Evolutionary conservation across 2,113 vertebrate species (phyloP).

Genomic region (Lepus americanus): DNA sequence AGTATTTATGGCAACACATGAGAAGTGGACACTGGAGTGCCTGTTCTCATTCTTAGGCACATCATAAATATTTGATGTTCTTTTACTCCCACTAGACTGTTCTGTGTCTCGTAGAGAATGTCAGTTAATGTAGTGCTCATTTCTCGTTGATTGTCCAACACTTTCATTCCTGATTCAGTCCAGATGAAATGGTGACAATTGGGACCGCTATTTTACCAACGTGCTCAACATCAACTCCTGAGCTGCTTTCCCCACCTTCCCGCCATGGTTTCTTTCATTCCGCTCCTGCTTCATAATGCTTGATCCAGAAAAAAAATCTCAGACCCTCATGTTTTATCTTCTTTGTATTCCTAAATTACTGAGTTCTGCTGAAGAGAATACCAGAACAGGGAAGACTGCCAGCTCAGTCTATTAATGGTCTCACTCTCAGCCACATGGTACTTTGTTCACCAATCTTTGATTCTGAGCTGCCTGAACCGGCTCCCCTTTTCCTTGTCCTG

Average conservation of each 20-base stretch:
- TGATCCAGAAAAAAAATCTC: neutral
- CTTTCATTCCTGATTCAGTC: neutral
- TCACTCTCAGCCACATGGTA: neutral
- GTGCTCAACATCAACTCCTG: neutral
- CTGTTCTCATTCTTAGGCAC: slow-evolving; percentile 13
- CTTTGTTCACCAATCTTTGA: neutral
- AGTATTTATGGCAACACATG: slow-evolving; percentile 20
- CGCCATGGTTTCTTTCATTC: neutral
- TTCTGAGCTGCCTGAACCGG: neutral
- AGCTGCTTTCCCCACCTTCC: neutral
- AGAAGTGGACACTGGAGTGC: neutral
- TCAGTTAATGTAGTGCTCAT: neutral
- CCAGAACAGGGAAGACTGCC: neutral
- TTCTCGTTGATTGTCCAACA: neutral
- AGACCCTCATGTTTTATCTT: neutral
- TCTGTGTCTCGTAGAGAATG: slow-evolving; percentile 19
- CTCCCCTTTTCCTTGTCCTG: neutral
- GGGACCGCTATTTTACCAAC: neutral
- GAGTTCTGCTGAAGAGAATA: neutral
- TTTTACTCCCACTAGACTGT: neutral
- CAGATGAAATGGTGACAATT: neutral
- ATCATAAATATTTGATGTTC: slow-evolving; percentile 1
- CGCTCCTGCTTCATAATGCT: neutral
- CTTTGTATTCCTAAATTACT: neutral
- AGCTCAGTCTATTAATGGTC: neutral